Conservation (phyloP, 2,113 vertebrate species). For the Dendrocopos noguchii region DNA sequence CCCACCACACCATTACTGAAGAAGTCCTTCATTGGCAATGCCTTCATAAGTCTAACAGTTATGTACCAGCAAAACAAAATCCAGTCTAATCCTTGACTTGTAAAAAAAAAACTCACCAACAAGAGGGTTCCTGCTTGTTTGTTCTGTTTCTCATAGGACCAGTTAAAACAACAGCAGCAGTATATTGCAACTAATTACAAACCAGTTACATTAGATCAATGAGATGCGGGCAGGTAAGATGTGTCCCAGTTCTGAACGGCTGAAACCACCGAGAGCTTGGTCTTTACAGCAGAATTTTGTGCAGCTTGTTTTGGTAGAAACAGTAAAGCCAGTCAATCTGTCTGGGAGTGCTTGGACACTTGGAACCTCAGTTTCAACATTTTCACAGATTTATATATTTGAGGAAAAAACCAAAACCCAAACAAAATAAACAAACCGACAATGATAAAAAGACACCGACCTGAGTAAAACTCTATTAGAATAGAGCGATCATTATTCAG, state of each 20-base stretch:
- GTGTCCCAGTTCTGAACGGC: constrained; percentile 63
- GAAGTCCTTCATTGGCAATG: constrained; percentile 72
- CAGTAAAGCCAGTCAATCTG: constrained; percentile 70
- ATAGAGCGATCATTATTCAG: constrained; percentile 78
- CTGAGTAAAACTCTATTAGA: constrained; percentile 82
- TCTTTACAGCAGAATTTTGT: constrained; percentile 71
- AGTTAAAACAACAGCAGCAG: constrained; percentile 79
- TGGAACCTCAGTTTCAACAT: constrained; percentile 54
- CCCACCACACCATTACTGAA: not conserved
- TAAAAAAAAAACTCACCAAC: constrained; percentile 45
- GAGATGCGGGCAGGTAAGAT: constrained; percentile 73
- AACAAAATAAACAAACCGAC: constrained; percentile 5
- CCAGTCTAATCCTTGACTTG: constrained; percentile 60
- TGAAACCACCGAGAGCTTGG: constrained; percentile 59
- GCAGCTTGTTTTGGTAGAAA: constrained; percentile 61
- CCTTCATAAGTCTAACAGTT: constrained; percentile 70
- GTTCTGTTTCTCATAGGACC: constrained; percentile 55
- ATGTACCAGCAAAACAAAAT: constrained; percentile 76
- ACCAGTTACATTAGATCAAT: constrained; percentile 71
- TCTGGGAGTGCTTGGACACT: constrained; percentile 58
- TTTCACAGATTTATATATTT: constrained; percentile 72
- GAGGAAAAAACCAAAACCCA: constrained; percentile 35
- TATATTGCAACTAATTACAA: constrained; percentile 70
- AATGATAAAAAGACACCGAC: constrained; percentile 76
- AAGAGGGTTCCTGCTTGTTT: constrained; percentile 15